These are phyloP conservation scores for Ptilodon capucinus DNA, from an alignment of 2,888 invertebrate genomes.

Conservation along the genomic window DNA sequence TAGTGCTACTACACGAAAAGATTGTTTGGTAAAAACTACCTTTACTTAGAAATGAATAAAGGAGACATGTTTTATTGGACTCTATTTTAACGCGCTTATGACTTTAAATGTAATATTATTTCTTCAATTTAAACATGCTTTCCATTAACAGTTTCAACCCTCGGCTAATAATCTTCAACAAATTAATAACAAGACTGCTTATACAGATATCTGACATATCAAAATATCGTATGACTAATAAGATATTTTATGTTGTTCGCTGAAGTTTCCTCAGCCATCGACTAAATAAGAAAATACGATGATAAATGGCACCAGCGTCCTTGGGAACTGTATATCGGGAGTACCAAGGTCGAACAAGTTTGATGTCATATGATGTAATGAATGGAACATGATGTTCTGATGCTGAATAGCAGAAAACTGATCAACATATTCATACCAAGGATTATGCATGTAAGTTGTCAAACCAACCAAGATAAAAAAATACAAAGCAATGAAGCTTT, in stretches of 20 bases:
- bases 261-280: constrained; percentile 12
- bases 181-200: not conserved
- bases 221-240: constrained; percentile 6
- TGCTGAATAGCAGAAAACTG: too few species aligned
- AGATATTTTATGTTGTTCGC: constrained; percentile 8
- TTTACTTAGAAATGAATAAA: too few species aligned
- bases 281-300: constrained; percentile 18
- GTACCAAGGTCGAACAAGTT: constrained; percentile 8
- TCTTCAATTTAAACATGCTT: not conserved
- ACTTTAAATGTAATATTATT: too few species aligned
- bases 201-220: not conserved
- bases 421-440: too few species aligned
- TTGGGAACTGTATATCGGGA: constrained; percentile 13
- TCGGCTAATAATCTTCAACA: not conserved
- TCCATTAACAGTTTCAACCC: not conserved
- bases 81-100: too few species aligned
- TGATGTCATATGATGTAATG: constrained; percentile 12
- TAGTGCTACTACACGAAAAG: too few species aligned
- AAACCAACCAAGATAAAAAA: too few species aligned
- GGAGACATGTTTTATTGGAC: too few species aligned
- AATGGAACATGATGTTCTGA: not conserved
- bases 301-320: constrained; percentile 18
- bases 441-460: too few species aligned
- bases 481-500: too few species aligned
- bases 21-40: too few species aligned